Base-by-base conservation (phyloP, 2,888 invertebrate genomes). In the Chaetogeoica ovagalla region DNA sequence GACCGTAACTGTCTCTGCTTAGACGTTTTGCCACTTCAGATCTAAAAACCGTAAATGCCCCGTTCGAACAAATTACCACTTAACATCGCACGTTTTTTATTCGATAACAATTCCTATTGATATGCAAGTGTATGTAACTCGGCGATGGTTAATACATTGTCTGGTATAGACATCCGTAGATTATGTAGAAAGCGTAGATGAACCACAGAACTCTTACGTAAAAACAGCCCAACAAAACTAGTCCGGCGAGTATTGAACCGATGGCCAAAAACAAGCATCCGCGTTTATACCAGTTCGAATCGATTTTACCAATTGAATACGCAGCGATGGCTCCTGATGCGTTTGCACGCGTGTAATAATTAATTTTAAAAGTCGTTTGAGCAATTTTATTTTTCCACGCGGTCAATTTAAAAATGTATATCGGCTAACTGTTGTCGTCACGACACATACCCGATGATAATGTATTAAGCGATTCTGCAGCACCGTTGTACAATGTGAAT, bases 1-100 rank as follows among this genome's bases (percentile, higher is more conserved):
- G 88, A 0, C 94, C 96, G 86, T 94, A 96, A 86, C 94, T 94
- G 71, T 95, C 94, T 84, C 93, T 92, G 81, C 90, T 89, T 76
- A 96, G 88, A 82, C 91, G 88, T 82, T 92, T 90, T 0, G 96
- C 96, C 74, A 97, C 93, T 87, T 95, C 94, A 71, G 93, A 91
- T 86, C 95, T 96, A 84, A 59, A 59, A 59, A 65, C 21, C 30
- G 39, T 59, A 5, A 39, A 77, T 60, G 23, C 9, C 4, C 9
- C 4, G 21, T 62, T 62, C n/a, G 21, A 74, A 21, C 8, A 15
- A 70, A 30, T 13, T 19, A 15, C n/a, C n/a, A n/a, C 30, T 2
- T 30, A 30, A 30, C 4, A 30, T 30, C 19, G 23, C 2, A 13
- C 3, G 1, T 17, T 19, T 19, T 17, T 19, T 19, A 19, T 69